These are phyloP conservation scores for Coenonympha arcania DNA, from an alignment of 2,888 invertebrate genomes.

Conservation along the genomic window DNA sequence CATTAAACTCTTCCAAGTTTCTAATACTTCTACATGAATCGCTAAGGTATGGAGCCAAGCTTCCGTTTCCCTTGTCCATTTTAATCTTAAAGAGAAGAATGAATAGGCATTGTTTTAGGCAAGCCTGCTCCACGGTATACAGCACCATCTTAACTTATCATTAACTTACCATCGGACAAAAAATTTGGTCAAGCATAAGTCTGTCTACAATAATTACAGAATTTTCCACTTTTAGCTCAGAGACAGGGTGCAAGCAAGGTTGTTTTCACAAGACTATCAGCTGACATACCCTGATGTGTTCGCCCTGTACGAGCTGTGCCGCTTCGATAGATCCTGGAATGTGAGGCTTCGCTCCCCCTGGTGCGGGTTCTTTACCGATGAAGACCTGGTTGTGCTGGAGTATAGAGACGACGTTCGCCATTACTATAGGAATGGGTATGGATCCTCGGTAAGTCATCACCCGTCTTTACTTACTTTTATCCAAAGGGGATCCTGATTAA, in stretches of 20 bases:
- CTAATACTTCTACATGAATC: too few relatives aligned
- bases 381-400: conserved; percentile 81
- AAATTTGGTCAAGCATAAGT: too few relatives aligned
- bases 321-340: conserved; percentile 81
- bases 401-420: conserved; percentile 83
- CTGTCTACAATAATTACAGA: too few relatives aligned
- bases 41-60: too few relatives aligned
- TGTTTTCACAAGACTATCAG: conserved; percentile 61
- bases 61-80: too few relatives aligned
- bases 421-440: conserved; percentile 75
- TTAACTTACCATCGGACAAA: too few relatives aligned
- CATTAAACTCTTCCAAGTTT: too few relatives aligned
- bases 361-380: conserved; percentile 81
- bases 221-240: conserved; percentile 41
- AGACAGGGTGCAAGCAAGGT: conserved; percentile 61
- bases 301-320: conserved; percentile 83
- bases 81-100: too few relatives aligned
- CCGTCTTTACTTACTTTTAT: too few relatives aligned
- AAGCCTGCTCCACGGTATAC: too few relatives aligned
- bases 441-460: conserved; percentile 45
- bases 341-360: conserved; percentile 75
- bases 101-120: not conserved
- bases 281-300: conserved; percentile 62
- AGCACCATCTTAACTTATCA: too few relatives aligned
- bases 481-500: too few relatives aligned